Evolutionary conservation across 2,113 vertebrate genomes (phyloP), one percentile per base, ranked within the genome.

Genomic region (Ptychochromis oligacanthus): DNA sequence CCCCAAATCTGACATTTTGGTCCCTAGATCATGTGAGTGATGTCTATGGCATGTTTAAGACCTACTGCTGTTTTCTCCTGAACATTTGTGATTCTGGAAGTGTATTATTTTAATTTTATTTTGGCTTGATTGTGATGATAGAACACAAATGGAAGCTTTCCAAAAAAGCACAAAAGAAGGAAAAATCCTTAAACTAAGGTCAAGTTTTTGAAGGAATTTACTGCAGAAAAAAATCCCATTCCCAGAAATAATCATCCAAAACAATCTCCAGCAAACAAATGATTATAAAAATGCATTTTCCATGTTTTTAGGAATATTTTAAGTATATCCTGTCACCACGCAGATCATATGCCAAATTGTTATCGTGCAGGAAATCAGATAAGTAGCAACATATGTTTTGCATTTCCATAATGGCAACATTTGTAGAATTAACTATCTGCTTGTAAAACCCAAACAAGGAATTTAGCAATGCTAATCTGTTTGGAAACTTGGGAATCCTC

Each of bases 381-480:
- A 91, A 94, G 91, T 89, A 82, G 89, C 70, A 55, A 93, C 92
- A 94, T 94, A 94, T 94, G 94, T 90, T 93, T 80, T 64, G 91
- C 86, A 92, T 94, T 93, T 90, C 85, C 91, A 91, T 94, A 92
- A 94, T 88, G 92, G 92, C 89, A 86, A 82, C 90, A 93, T 95
- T 90, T 93, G 77, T 86, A 84, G 90, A 92, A 93, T 93, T 92
- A 93, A 91, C 81, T 89, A 85, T 93, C 90, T 77, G 75, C 78
- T 75, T 70, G 52, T 65, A 88, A 93, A 90, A 80, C 76, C 78
- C 80, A 76, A 83, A 91, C 57, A 58, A 43, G 65, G 87, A 92
- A 87, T 85, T 81, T 72, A 87, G 40, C 89, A 87, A 67, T 2
- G 54, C 4, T 91, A 75, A 81, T 91, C 78, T 91, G 87, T 90